A percentile compares a stretch with the other conserved stretches of the same genome.
phyloP scores from a whole-genome alignment of 1,140 invertebrate genomes.

The Fopius arisanus region DNA sequence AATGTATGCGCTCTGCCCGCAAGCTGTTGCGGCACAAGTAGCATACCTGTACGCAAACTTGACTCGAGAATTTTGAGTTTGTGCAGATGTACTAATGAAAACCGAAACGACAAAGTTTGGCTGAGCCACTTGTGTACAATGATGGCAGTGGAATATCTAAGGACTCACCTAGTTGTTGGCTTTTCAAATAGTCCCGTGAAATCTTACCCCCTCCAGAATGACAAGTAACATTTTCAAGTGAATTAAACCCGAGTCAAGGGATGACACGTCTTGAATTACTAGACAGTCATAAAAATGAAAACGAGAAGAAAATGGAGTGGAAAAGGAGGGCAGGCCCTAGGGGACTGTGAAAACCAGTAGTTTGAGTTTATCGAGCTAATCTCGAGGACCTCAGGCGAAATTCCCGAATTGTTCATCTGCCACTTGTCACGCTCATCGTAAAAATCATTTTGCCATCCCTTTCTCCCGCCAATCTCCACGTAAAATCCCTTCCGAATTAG shows the following conservation, averaged over 20 bases:
- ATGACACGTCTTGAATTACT: not conserved
- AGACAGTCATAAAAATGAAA: not conserved
- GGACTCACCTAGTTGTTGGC: not conserved
- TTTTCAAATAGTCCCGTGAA: conserved; percentile 12
- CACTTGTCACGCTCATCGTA: not conserved
- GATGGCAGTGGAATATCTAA: not conserved
- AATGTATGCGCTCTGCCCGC: too few species aligned
- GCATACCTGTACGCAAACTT: not conserved
- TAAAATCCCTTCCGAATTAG: not conserved
- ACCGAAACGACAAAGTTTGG: conserved; percentile 25
- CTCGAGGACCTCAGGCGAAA: not conserved
- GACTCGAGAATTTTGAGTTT: not conserved
- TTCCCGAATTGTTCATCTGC: conserved; percentile 18
- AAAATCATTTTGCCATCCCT: not conserved
- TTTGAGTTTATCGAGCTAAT: conserved; percentile 6
- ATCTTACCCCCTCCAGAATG: not conserved
- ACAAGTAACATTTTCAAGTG: conserved; percentile 13
- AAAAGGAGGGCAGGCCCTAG: not conserved
- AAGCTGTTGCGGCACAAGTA: not conserved
- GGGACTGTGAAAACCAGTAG: not conserved
- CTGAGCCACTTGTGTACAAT: conserved; percentile 18
- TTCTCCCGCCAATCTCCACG: not conserved
- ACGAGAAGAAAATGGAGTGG: not conserved
- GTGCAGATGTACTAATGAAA: conserved; percentile 26
- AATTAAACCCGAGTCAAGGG: conserved; percentile 6